These are phyloP conservation scores for Prorops nasuta DNA, from an alignment of 1,140 invertebrate species.

Conservation along the genomic window DNA sequence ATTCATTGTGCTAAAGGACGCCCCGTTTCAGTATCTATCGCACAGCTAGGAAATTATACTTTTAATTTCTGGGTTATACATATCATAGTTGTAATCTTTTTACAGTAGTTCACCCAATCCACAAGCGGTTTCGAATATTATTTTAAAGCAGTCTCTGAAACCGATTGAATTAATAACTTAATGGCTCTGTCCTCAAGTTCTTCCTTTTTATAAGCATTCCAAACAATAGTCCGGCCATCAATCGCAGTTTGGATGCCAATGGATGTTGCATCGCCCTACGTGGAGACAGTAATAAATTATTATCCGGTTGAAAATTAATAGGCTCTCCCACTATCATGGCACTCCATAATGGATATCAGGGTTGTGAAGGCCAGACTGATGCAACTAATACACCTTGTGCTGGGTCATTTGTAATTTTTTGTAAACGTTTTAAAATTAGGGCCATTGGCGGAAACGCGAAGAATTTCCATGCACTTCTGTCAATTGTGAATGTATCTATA, in stretches of 20 bases:
- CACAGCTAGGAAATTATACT: not conserved
- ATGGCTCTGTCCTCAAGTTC: not conserved
- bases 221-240: constrained; percentile 8
- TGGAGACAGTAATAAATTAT: not conserved
- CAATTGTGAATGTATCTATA: not conserved
- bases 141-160: not conserved
- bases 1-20: not conserved
- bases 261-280: not conserved
- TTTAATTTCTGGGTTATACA: not conserved
- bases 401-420: not conserved
- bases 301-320: not conserved
- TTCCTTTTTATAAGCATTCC: not conserved
- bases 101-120: not conserved
- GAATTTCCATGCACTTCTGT: not conserved
- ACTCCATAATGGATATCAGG: not conserved
- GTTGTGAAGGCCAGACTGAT: not conserved
- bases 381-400: not conserved
- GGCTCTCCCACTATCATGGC: not conserved
- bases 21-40: not conserved
- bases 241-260: not conserved
- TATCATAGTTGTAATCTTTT: not conserved
- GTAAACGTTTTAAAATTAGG: not conserved
- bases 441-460: not conserved
- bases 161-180: not conserved
- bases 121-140: not conserved